Evolutionary conservation across 2,797 vertebrate genomes (phyloP).

Genomic region (Chloroceryle inda): DNA sequence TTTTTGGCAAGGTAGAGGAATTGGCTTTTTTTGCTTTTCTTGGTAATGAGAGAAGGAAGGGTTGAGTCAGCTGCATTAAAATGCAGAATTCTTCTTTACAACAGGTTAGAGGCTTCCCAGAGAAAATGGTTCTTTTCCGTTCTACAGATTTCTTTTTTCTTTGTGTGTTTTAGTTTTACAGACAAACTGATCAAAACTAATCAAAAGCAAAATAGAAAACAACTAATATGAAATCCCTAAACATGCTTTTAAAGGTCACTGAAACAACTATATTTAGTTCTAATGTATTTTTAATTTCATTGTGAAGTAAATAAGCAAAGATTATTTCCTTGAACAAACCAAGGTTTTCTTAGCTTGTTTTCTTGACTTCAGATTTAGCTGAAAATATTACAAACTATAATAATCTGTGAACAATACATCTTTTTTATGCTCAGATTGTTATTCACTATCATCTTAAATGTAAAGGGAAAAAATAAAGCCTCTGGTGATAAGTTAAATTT

Average conservation of each 20-base stretch:
- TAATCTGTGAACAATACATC: neutral
- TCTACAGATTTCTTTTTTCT: neutral
- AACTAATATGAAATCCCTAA: neutral
- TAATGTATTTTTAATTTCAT: neutral
- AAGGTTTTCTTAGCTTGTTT: neutral
- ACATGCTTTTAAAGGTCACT: neutral
- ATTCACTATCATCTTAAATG: neutral
- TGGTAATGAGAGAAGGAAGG: neutral
- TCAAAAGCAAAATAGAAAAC: neutral
- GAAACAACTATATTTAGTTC: neutral
- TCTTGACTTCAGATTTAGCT: neutral
- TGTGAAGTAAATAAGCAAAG: neutral
- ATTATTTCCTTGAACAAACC: neutral
- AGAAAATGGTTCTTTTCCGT: neutral
- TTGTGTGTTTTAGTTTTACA: slow-evolving; percentile 17
- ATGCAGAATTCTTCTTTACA: neutral
- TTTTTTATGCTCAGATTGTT: neutral
- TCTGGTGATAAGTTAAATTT: neutral
- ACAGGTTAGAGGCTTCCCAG: neutral
- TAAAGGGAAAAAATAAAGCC: neutral
- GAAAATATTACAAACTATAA: neutral
- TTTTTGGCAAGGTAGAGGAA: neutral
- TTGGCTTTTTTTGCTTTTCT: neutral
- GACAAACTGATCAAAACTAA: slow-evolving; percentile 1
- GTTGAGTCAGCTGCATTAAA: neutral